Evolutionary conservation across 2,888 invertebrate species (phyloP), one percentile per base, ranked within the genome.

Genomic region (Platypus cylindrus): DNA sequence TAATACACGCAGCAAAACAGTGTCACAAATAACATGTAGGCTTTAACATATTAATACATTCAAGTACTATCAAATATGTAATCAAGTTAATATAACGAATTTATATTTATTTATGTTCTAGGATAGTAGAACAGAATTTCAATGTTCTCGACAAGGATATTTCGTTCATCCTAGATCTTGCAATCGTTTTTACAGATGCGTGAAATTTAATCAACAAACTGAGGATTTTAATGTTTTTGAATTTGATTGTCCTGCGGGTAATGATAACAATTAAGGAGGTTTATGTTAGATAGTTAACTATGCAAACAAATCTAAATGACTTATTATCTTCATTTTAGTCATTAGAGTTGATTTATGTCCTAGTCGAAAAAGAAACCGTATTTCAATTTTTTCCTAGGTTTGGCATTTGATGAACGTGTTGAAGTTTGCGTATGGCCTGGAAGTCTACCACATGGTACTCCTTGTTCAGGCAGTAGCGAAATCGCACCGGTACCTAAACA

Each of bases 351-450:
- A n/a, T n/a, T n/a, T n/a, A n/a, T n/a, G n/a, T n/a, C n/a, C n/a
- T n/a, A n/a, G n/a, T n/a, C n/a, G n/a, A n/a, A 9, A 18, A 5
- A 3, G 29, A 5, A 15, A 13, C n/a, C 7, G 17, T 4, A n/a
- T 29, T 7, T 29, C 9, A 17, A 12, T 17, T 13, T 20, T 18
- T 27, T 36, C n/a, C n/a, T 15, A 42, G 83, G 83, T 4, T 58
- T 83, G 35, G 79, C 79, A 0, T 84, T 83, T 56, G 83, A 83
- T 54, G 72, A 75, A 32, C 67, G 73, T 13, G 78, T 77, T 49
- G 81, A 82, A 53, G 80, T 82, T 31, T 84, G 84, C 54, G 81
- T 81, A 3, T 83, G 83, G 83, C 82, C 83, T 0, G 79, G 79
- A 30, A 77, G 78, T 36, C 57, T 79, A 29, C 69, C 79, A 0